Percentiles rank a stretch among this genome's conserved stretches.
These are phyloP conservation scores for Drosophila obscura DNA, from an alignment of 1,140 invertebrate genomes.

Conservation along the genomic window DNA sequence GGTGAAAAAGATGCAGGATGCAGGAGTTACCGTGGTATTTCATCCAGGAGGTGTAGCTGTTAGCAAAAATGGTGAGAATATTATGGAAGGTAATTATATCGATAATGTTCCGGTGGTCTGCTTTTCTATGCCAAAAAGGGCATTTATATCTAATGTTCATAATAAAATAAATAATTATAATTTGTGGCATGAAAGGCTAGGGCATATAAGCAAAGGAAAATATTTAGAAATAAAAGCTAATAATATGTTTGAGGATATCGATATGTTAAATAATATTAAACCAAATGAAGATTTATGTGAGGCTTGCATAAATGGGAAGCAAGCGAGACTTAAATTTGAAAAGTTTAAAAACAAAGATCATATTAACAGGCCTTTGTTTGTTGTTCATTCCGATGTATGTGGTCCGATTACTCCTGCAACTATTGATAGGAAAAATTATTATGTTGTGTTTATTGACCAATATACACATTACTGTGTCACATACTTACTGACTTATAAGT, in stretches of 20 bases:
- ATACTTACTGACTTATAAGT: conserved; percentile 65
- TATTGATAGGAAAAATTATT: conserved; percentile 14
- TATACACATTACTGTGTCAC: conserved; percentile 40
- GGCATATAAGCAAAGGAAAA: too few species aligned
- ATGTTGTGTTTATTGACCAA: conserved; percentile 39
- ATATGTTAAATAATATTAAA: too few species aligned
- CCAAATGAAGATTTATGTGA: conserved; percentile 75
- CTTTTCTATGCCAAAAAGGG: background rate
- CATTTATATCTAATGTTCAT: background rate
- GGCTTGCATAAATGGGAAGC: conserved; percentile 84
- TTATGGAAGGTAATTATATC: conserved; percentile 40
- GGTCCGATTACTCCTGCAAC: conserved; percentile 79
- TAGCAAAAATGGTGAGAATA: background rate
- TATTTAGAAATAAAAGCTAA: too few species aligned
- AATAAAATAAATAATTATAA: background rate
- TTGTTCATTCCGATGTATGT: conserved; percentile 84
- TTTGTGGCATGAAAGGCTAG: too few species aligned
- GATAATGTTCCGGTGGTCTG: conserved; percentile 33
- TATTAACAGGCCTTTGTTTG: conserved; percentile 79
- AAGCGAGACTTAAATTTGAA: conserved; percentile 82
- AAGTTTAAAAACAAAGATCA: conserved; percentile 66
- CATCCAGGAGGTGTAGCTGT: conserved; percentile 15
- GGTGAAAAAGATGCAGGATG: conserved; percentile 37
- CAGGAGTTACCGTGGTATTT: conserved; percentile 26
- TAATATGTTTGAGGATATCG: too few species aligned